A percentile compares a stretch with the other conserved stretches of the same genome.
Conservation (phyloP, 2,797 vertebrate species). For the Graptemys geographica region DNA sequence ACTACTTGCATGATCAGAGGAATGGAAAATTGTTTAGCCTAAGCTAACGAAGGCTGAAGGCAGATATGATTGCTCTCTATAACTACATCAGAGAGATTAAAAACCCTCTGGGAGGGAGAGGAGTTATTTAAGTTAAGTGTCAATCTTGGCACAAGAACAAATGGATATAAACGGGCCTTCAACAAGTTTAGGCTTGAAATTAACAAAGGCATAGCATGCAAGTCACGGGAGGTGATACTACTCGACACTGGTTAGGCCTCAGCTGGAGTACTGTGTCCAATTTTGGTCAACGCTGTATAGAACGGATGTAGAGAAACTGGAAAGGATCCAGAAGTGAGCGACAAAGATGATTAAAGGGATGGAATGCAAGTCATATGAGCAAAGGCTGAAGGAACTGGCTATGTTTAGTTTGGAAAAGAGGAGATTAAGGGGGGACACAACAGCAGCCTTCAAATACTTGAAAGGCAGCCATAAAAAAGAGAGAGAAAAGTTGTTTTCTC, state of each 20-base stretch:
- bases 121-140: not conserved
- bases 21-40: not conserved
- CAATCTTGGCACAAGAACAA: not conserved
- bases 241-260: not conserved
- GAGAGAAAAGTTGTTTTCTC: not conserved
- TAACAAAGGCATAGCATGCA: not conserved
- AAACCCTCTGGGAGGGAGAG: not conserved
- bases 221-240: not conserved
- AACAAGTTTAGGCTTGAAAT: not conserved
- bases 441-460: not conserved
- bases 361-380: not conserved
- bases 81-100: not conserved
- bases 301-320: too few relatives aligned
- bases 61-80: not conserved
- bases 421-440: not conserved
- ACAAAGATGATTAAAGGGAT: not conserved
- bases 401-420: not conserved
- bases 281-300: not conserved
- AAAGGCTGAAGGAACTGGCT: not conserved
- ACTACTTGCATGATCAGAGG: not conserved
- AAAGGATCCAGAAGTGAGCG: not conserved
- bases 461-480: not conserved
- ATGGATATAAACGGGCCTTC: not conserved
- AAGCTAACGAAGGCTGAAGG: not conserved
- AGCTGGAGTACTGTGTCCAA: not conserved